Percentiles rank a stretch among this genome's conserved stretches.
These are phyloP conservation scores for Aplysia californica DNA, from an alignment of 1,140 invertebrate species.

Conservation along the genomic window DNA sequence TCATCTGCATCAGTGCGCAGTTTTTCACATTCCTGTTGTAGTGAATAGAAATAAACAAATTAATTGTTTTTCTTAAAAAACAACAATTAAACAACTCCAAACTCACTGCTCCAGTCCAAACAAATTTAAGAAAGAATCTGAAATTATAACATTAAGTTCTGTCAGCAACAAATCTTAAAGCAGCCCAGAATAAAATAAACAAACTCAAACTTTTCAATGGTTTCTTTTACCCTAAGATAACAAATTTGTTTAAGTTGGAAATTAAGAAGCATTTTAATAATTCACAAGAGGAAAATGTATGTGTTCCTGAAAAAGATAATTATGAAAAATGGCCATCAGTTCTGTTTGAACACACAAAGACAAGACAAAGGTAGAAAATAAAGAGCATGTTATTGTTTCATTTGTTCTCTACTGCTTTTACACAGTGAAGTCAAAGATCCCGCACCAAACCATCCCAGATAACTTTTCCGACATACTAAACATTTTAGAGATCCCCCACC, in stretches of 20 bases:
- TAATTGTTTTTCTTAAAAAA: background rate
- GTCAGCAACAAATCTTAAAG: too few species aligned
- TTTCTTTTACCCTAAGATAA: too few species aligned
- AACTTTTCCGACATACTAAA: too few species aligned
- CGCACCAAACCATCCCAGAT: too few species aligned
- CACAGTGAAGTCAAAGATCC: too few species aligned
- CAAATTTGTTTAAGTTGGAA: background rate
- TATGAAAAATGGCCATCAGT: background rate
- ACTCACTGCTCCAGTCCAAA: background rate
- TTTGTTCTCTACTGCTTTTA: too few species aligned
- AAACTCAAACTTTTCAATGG: too few species aligned
- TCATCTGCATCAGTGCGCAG: conserved; percentile 79
- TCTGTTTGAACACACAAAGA: background rate
- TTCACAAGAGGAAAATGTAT: background rate
- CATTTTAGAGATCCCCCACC: too few species aligned
- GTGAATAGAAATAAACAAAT: conserved; percentile 4
- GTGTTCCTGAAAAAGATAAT: background rate
- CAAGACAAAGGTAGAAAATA: background rate
- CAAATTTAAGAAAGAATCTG: too few species aligned
- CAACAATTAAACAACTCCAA: background rate
- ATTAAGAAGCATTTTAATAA: background rate
- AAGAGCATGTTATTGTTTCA: background rate
- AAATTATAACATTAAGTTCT: too few species aligned
- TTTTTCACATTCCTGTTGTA: conserved; percentile 76
- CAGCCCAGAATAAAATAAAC: too few species aligned